Conservation (phyloP, 2,797 vertebrate genomes). For the Amblyraja radiata region DNA sequence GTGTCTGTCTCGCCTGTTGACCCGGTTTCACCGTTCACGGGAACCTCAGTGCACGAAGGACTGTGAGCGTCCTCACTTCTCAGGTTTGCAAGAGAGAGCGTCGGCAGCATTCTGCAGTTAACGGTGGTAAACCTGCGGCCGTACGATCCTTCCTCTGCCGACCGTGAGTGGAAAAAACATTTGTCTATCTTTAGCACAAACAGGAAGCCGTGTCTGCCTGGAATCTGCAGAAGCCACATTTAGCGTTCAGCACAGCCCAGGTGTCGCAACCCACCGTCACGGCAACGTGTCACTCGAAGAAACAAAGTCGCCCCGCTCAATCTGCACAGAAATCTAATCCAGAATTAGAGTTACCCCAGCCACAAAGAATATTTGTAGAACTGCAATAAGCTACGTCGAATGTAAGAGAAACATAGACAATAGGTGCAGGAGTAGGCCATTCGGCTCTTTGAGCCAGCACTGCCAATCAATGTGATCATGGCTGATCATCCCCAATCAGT, state of each 20-base stretch:
- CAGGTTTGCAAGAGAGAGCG: neutral
- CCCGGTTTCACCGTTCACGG: too few species aligned
- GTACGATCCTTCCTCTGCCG: neutral
- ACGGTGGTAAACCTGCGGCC: neutral
- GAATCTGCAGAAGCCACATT: slow-evolving; percentile 18
- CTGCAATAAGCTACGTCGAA: neutral
- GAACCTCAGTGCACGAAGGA: too few species aligned
- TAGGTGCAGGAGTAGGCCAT: too few species aligned
- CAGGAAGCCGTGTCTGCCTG: slow-evolving; percentile 24
- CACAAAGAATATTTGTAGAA: neutral
- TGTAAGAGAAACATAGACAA: too few species aligned
- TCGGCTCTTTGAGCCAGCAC: too few species aligned
- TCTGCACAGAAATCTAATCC: neutral
- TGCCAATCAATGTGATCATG: too few species aligned
- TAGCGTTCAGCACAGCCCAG: neutral
- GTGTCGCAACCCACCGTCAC: neutral
- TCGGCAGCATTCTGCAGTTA: neutral
- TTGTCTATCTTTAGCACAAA: slow-evolving; percentile 32
- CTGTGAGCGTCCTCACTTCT: neutral
- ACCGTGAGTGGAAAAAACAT: neutral
- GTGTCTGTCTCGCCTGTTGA: too few species aligned
- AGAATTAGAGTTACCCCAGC: neutral
- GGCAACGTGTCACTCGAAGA: neutral
- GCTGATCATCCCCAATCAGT: too few species aligned
- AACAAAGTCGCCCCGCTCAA: neutral